Evolutionary conservation across 2,888 invertebrate species (phyloP).

Genomic region (Plagodis dolabraria): DNA sequence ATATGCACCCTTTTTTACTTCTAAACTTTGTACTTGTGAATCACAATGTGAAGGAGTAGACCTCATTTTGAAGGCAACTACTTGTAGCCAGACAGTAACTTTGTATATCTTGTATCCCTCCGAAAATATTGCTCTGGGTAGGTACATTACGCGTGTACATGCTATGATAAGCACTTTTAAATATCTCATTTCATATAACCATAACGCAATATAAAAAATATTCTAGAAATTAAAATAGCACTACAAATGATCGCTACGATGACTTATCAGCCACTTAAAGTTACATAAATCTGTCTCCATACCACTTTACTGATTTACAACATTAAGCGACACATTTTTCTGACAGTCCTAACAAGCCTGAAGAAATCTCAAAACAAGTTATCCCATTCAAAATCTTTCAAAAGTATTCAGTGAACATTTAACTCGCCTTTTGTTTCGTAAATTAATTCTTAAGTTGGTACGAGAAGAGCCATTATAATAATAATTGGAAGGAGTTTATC

Average conservation of each 20-base stretch:
- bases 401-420: conserved; percentile 16
- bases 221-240: no score
- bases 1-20: no score
- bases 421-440: conserved; percentile 10
- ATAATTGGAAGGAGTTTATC: conserved; percentile 7
- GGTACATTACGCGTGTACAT: no score
- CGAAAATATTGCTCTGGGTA: no score
- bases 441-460: conserved; percentile 16
- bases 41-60: no score
- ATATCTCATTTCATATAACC: no score
- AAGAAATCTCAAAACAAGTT: conserved; percentile 4
- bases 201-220: no score
- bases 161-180: no score
- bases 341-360: conserved; percentile 8
- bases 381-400: conserved; percentile 8
- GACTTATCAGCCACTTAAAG: not conserved
- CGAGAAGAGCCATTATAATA: conserved; percentile 7
- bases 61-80: no score
- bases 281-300: not conserved
- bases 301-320: conserved; percentile 2
- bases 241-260: not conserved
- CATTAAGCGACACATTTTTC: conserved; percentile 13
- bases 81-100: no score
- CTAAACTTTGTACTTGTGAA: no score
- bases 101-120: no score